Conservation (phyloP, 2,888 invertebrate species). For the Crematogaster levior region DNA sequence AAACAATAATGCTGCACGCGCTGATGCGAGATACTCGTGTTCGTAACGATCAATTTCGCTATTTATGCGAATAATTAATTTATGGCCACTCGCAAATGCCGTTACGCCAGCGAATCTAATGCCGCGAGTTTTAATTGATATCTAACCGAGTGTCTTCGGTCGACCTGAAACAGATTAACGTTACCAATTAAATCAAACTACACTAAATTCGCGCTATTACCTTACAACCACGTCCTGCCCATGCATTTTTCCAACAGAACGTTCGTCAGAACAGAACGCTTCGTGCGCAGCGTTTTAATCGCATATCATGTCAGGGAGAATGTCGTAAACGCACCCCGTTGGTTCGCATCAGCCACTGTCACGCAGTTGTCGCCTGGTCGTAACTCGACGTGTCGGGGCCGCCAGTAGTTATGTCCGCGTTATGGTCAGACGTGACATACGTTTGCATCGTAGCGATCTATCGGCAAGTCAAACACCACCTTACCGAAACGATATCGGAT, state of each 20-base stretch:
- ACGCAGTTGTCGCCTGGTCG: slow-evolving; percentile 34
- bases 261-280: neutral
- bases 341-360: slow-evolving; percentile 38
- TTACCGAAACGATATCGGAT: neutral
- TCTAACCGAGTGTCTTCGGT: neutral
- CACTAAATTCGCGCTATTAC: neutral
- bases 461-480: slow-evolving; percentile 7
- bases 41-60: slow-evolving; percentile 3
- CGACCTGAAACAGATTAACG: neutral
- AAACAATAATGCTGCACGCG: neutral
- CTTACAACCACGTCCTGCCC: neutral
- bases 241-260: neutral
- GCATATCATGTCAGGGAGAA: neutral
- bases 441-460: slow-evolving; percentile 3
- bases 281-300: slow-evolving; percentile 6
- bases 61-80: slow-evolving; percentile 32
- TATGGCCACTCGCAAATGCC: neutral
- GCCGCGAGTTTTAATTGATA: slow-evolving; percentile 1
- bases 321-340: slow-evolving; percentile 27
- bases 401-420: slow-evolving; percentile 38
- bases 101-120: neutral
- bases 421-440: slow-evolving; percentile 42
- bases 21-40: neutral
- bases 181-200: neutral
- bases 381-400: slow-evolving; percentile 37